phyloP scores from a whole-genome alignment of 2,888 invertebrate genomes.

The Trissolcus brochymenae region DNA sequence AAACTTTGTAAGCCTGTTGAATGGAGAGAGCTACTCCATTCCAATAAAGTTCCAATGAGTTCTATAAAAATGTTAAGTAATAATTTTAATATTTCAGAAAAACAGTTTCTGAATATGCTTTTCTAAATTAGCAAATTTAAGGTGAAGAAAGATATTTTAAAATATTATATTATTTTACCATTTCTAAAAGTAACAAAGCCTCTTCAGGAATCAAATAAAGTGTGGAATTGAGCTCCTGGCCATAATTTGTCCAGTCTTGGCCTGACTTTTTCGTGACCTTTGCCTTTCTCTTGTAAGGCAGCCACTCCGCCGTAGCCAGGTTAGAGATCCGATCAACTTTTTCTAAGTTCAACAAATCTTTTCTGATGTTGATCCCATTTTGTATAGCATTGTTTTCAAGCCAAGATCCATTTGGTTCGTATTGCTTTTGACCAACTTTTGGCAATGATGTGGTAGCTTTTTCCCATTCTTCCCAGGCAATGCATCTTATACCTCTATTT shows the following conservation, averaged over 20 bases:
- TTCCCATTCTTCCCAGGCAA: conserved; percentile 71
- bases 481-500: conserved; percentile 67
- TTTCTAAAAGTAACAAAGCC: conserved; percentile 82
- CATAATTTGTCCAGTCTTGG: conserved; percentile 79
- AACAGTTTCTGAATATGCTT: not conserved
- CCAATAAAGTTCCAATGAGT: conserved; percentile 79
- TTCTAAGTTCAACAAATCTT: conserved; percentile 78
- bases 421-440: conserved; percentile 78
- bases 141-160: not conserved
- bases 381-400: conserved; percentile 80
- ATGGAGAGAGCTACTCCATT: conserved; percentile 80
- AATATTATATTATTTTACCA: conserved; percentile 74
- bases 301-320: conserved; percentile 80
- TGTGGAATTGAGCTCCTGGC: conserved; percentile 77
- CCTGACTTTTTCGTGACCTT: conserved; percentile 79
- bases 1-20: conserved; percentile 81
- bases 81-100: not conserved
- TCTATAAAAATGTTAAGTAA: conserved; percentile 77
- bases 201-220: conserved; percentile 82
- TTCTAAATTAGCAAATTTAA: not conserved
- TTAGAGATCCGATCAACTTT: conserved; percentile 80
- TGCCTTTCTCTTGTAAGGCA: conserved; percentile 78
- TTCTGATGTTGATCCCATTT: conserved; percentile 78
- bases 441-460: conserved; percentile 77
- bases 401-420: conserved; percentile 79